Evolutionary conservation across 1,140 invertebrate species (phyloP).

Genomic region (Globodera rostochiensis): DNA sequence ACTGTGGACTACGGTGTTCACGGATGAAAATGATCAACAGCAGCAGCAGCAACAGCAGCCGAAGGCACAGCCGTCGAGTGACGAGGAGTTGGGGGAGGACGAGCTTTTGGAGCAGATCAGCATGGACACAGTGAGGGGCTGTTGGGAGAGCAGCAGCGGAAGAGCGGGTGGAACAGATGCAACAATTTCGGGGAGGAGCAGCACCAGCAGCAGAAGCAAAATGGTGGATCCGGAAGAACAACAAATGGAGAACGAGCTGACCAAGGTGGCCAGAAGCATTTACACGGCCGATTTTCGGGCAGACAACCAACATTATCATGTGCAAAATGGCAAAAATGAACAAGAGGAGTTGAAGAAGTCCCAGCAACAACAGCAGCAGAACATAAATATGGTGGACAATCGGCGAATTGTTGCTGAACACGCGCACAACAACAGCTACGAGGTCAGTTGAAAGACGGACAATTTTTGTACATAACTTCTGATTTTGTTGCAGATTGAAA

Average conservation of each 20-base stretch:
- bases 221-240: neutral
- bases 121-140: conserved; percentile 38
- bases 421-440: conserved; percentile 10
- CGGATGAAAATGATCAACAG: conserved; percentile 46
- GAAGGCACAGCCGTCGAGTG: neutral
- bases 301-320: neutral
- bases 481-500: conserved; percentile 45
- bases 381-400: neutral
- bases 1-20: conserved; percentile 59
- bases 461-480: neutral
- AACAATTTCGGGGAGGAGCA: neutral
- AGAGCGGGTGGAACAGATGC: too few species aligned
- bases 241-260: conserved; percentile 12
- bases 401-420: neutral
- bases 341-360: neutral
- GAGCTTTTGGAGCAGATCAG: conserved; percentile 43
- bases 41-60: neutral
- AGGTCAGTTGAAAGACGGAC: neutral
- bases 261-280: conserved; percentile 14
- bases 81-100: conserved; percentile 26
- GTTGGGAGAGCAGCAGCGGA: conserved; percentile 38
- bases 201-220: neutral
- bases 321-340: too few species aligned
- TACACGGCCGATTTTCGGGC: conserved; percentile 13
- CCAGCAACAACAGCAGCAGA: neutral